Percentiles rank a stretch among this genome's conserved stretches.
These are phyloP conservation scores for Magallana ariakensis DNA, from an alignment of 1,140 invertebrate genomes.

Conservation along the genomic window DNA sequence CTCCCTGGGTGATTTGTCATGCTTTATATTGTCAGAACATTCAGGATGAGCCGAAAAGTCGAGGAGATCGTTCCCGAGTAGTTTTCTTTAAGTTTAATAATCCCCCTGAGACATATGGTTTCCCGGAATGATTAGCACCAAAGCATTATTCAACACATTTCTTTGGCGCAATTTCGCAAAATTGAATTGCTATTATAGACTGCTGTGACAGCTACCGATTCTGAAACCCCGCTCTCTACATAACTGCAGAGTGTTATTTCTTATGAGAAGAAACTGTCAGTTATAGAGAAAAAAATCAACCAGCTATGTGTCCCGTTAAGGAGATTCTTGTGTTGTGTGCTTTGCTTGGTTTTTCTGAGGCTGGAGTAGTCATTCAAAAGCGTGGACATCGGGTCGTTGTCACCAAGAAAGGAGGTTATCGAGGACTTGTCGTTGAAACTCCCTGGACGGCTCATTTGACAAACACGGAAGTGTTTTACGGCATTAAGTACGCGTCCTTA, in stretches of 20 bases:
- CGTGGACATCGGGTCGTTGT: neutral
- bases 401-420: conserved; percentile 7
- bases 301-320: neutral
- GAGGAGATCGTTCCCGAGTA: conserved; percentile 20
- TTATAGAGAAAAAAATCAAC: neutral
- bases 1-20: neutral
- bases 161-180: conserved; percentile 12
- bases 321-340: neutral
- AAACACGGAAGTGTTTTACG: neutral
- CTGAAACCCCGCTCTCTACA: neutral
- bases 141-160: conserved; percentile 29
- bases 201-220: neutral
- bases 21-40: neutral
- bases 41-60: neutral
- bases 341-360: neutral
- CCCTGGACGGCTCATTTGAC: neutral
- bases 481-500: conserved; percentile 6
- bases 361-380: conserved; percentile 12
- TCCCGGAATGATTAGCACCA: conserved; percentile 23
- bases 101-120: conserved; percentile 27
- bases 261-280: neutral
- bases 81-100: conserved; percentile 25
- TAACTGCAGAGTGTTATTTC: neutral
- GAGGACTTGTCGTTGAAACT: conserved; percentile 20
- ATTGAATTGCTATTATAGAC: conserved; percentile 21